Conservation (phyloP, 2,888 invertebrate genomes). For the Watsonalla cultraria region DNA sequence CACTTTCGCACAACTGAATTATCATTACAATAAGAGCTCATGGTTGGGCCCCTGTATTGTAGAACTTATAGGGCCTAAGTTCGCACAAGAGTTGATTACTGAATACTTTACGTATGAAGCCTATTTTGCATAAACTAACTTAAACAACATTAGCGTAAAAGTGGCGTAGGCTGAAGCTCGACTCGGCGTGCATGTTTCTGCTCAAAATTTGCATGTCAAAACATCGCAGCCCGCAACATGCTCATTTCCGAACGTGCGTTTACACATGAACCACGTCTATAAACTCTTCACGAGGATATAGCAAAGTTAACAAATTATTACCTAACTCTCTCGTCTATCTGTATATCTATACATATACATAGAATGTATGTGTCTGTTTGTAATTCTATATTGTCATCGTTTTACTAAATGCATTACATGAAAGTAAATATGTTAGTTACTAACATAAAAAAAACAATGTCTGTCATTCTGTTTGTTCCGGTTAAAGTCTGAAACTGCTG, state of each 20-base stretch:
- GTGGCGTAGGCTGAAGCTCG: conserved; percentile 4
- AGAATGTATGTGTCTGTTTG: no score
- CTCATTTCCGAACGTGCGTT: conserved; percentile 51
- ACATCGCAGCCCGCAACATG: conserved; percentile 53
- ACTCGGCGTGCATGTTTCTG: conserved; percentile 13
- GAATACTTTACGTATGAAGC: not conserved
- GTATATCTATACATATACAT: no score
- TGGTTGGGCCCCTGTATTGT: no score
- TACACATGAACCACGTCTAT: conserved; percentile 13
- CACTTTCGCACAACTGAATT: no score
- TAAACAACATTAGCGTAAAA: conserved; percentile 10
- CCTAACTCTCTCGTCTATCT: not conserved
- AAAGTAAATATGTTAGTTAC: no score
- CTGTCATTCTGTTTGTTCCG: no score
- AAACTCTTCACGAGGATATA: conserved; percentile 30
- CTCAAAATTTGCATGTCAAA: conserved; percentile 61
- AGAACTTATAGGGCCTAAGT: not conserved
- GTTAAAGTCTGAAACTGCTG: no score
- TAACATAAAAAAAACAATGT: no score
- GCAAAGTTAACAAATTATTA: conserved; percentile 1
- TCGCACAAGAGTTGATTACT: not conserved
- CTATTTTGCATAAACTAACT: not conserved
- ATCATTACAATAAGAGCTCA: no score
- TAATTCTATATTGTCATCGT: no score
- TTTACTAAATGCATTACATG: no score